Evolutionary conservation across 2,888 invertebrate genomes (phyloP), one percentile per base, ranked within the genome.

Genomic region (Leucoma salicis): DNA sequence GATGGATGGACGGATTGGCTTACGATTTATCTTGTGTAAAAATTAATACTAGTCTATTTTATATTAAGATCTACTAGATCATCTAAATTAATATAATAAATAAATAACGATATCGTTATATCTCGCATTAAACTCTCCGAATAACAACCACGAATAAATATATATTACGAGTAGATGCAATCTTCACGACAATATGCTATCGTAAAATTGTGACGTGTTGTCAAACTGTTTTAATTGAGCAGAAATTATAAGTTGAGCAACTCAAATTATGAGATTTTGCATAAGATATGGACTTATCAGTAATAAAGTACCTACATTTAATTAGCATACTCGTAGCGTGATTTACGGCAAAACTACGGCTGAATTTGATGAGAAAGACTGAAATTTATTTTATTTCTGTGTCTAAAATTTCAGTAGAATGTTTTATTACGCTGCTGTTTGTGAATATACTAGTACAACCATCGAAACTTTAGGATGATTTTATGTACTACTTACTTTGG

Each of bases 221-320:
- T 53, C 49, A 47, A 54, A 51, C 14, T 1, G 39, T 31, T 57
- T 54, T 62, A 62, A 64, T 64, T 63, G 44, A 50, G 35, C 42
- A 39, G 40, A 46, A 47, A 48, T 62, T 66, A 60, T 60, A 39
- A 58, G 33, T 46, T 16, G 13, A 42, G 40, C 35, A 34, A 34
- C 21, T 24, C 8, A 25, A 43, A 46, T 27, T 35, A 28, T 28
- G 13, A 48, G 35, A 42, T 44, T 14, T 36, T 7, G 33, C 13
- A 1, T 10, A 12, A n/a, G 32, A 35, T 31, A 37, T 18, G 1
- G 1, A 29, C 28, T 47, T 41, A 27, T 27, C 10, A 4, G 2
- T 27, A 1, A 11, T n/a, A 27, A 27, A 27, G 43, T 14, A 50
- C 14, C 44, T 37, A 21, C 35, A 47, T 27, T 56, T 11, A 13